Evolutionary conservation across 2,113 vertebrate genomes (phyloP).

Genomic region (Notarius quadriscutis): DNA sequence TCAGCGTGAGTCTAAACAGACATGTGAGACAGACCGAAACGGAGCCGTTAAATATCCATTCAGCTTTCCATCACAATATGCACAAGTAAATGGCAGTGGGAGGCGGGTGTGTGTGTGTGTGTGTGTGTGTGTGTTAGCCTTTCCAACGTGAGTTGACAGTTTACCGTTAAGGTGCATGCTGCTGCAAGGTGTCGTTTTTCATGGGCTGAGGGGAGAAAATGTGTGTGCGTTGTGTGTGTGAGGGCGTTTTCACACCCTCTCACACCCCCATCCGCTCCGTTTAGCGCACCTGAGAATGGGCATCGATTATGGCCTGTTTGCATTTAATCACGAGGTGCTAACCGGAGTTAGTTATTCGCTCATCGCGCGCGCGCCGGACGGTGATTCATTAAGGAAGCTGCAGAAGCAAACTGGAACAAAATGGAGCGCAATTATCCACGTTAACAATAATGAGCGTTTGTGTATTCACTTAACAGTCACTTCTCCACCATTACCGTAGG

Average conservation of each 20-base stretch:
- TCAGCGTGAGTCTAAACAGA: conserved; percentile 26
- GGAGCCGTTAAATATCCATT: conserved; percentile 18
- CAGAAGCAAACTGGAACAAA: conserved; percentile 50
- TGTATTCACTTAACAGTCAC: conserved; percentile 62
- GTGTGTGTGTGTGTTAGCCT: conserved; percentile 29
- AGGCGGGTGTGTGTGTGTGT: conserved; percentile 22
- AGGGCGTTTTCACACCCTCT: conserved; percentile 62
- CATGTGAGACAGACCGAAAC: conserved; percentile 52
- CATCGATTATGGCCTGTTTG: conserved; percentile 73
- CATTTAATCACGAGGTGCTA: conserved; percentile 73
- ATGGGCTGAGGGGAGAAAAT: conserved; percentile 28
- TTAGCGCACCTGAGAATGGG: conserved; percentile 47
- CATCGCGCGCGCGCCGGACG: conserved; percentile 45
- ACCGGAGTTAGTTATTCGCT: conserved; percentile 65
- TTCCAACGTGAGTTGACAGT: conserved; percentile 29
- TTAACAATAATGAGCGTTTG: conserved; percentile 47
- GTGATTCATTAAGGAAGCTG: conserved; percentile 68
- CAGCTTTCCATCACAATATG: conserved; percentile 43
- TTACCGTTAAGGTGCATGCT: conserved; percentile 48
- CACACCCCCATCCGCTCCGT: conserved; percentile 12
- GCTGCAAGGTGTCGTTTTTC: conserved; percentile 54
- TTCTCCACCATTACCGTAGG: conserved; percentile 24
- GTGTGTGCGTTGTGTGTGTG: conserved; percentile 20
- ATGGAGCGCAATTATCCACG: conserved; percentile 50
- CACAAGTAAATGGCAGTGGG: conserved; percentile 34